phyloP scores from a whole-genome alignment of 2,113 vertebrate genomes.

The Mirza zaza region DNA sequence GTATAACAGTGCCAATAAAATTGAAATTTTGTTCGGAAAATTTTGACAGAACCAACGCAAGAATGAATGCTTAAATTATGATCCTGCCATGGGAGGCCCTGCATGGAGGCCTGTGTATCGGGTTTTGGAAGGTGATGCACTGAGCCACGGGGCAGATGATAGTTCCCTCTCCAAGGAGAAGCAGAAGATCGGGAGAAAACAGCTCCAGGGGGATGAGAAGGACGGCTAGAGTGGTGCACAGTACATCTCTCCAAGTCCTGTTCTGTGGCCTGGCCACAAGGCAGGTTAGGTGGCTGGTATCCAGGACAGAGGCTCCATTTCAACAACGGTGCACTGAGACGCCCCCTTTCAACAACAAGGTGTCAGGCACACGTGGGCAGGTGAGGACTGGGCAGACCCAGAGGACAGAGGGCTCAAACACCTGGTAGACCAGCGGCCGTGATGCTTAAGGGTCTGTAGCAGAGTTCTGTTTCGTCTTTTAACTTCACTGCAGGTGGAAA shows the following conservation, averaged over 20 bases:
- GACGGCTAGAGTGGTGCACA: background rate
- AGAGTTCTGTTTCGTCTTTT: background rate
- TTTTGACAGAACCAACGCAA: background rate
- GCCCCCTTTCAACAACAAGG: background rate
- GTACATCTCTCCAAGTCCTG: background rate
- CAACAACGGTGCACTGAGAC: too few species aligned
- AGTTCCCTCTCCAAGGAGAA: background rate
- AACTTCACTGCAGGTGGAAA: background rate
- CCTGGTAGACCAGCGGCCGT: background rate
- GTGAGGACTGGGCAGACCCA: background rate
- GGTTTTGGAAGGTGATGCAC: background rate
- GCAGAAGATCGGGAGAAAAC: background rate
- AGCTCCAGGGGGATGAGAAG: background rate
- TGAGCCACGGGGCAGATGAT: background rate
- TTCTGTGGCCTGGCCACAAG: too few species aligned
- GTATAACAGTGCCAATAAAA: background rate
- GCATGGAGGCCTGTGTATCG: background rate
- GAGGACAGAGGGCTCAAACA: too few species aligned
- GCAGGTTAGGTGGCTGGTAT: background rate
- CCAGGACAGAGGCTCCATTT: fast-evolving
- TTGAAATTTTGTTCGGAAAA: too few species aligned
- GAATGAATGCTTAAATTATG: background rate
- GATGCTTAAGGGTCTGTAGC: background rate
- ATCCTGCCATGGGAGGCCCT: background rate
- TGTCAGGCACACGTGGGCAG: fast-evolving